Evolutionary conservation across 2,888 invertebrate species (phyloP).

Genomic region (Nomada fucata): DNA sequence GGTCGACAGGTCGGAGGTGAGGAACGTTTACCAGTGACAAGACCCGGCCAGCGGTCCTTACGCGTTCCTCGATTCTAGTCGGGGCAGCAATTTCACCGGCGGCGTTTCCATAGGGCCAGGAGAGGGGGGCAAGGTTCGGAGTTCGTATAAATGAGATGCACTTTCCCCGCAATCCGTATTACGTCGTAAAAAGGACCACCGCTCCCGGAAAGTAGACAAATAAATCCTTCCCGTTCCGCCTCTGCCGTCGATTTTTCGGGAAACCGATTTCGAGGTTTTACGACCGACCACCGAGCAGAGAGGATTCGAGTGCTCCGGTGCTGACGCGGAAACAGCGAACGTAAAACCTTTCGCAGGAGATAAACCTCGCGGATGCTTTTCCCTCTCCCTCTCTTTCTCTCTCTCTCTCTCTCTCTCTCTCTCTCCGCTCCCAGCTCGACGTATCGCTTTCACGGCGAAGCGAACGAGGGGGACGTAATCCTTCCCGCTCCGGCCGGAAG

Average conservation of each 20-base stretch:
- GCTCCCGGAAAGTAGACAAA: slow-evolving; percentile 15
- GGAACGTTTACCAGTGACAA: too few relatives aligned
- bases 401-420: too few relatives aligned
- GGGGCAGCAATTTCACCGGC: neutral
- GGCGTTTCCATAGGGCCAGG: too few relatives aligned
- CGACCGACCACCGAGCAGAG: neutral
- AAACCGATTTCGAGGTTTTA: slow-evolving; percentile 17
- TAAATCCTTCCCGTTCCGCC: neutral
- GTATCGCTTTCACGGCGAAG: too few relatives aligned
- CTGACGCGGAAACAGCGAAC: neutral
- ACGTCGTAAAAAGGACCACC: slow-evolving; percentile 19
- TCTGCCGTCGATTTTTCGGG: neutral
- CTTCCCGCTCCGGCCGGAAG: neutral
- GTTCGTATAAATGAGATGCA: slow-evolving; percentile 15
- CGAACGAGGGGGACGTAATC: too few relatives aligned
- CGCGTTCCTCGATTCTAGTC: neutral
- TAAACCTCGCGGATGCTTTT: too few relatives aligned
- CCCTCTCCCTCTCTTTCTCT: too few relatives aligned
- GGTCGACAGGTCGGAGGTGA: neutral
- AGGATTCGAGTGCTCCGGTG: neutral
- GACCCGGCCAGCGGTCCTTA: too few relatives aligned
- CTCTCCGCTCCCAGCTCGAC: too few relatives aligned
- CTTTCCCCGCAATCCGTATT: slow-evolving; percentile 17
- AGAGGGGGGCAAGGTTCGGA: too few relatives aligned
- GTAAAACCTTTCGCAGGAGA: neutral